These are phyloP conservation scores for Lepilemur septentrionalis DNA, from an alignment of 2,797 vertebrate species.

Conservation along the genomic window DNA sequence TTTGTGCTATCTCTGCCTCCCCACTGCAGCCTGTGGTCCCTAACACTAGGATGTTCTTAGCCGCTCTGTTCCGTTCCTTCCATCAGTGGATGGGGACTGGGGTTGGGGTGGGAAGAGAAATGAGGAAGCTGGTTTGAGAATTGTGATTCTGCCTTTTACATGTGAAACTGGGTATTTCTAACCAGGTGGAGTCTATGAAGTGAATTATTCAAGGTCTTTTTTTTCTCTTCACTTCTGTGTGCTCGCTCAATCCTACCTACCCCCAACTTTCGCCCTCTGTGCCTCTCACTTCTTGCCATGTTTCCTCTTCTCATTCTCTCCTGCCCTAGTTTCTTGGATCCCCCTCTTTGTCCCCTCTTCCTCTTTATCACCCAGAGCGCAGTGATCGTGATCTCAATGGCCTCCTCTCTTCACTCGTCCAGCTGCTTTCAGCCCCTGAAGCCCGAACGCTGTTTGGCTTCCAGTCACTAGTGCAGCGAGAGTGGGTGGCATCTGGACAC, in stretches of 20 bases:
- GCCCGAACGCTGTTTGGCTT: slow-evolving; percentile 90
- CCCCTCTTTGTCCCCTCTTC: slow-evolving; percentile 43
- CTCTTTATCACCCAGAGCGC: slow-evolving; percentile 83
- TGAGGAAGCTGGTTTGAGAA: not conserved
- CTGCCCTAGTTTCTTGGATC: slow-evolving; percentile 6
- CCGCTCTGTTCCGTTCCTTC: not conserved
- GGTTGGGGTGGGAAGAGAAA: not conserved
- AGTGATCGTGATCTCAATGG: slow-evolving; percentile 94
- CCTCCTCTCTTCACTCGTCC: slow-evolving; percentile 93
- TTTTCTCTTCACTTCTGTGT: slow-evolving; percentile 60
- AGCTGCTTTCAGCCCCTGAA: slow-evolving; percentile 93
- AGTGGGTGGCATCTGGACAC: slow-evolving; percentile 95
- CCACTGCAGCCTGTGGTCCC: not conserved
- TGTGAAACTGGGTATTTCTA: slow-evolving; percentile 27
- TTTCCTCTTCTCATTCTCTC: slow-evolving; percentile 52
- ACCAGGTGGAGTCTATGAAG: not conserved
- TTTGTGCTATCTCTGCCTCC: not conserved
- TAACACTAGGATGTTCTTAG: not conserved
- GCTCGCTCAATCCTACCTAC: not conserved
- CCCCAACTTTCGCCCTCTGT: not conserved
- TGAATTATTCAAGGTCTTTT: slow-evolving; percentile 65
- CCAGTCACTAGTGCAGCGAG: slow-evolving; percentile 94
- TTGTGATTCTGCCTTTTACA: not conserved
- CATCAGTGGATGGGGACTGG: not conserved
- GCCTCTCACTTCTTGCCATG: not conserved